A percentile compares a stretch with the other conserved stretches of the same genome.
These are phyloP conservation scores for Rhamnusium bicolor DNA, from an alignment of 2,888 invertebrate species.

Conservation along the genomic window DNA sequence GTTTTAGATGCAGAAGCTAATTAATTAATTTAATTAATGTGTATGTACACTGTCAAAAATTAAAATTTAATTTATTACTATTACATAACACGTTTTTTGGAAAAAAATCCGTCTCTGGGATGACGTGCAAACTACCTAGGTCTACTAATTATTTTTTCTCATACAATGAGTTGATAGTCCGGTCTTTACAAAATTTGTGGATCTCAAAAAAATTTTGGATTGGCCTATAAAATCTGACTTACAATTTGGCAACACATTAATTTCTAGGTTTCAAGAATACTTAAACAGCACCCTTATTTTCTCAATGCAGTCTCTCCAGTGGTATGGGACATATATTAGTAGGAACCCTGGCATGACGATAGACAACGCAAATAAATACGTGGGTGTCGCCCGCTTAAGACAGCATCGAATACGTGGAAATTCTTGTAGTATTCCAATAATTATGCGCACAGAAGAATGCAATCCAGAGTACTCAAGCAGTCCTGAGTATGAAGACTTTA, in stretches of 20 bases:
- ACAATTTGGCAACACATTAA: background rate
- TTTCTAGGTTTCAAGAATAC: constrained; percentile 53
- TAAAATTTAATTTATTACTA: no score
- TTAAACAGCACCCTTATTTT: constrained; percentile 51
- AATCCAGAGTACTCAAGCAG: constrained; percentile 10
- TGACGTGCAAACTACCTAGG: no score
- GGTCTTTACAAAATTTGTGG: no score
- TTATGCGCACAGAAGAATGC: constrained; percentile 8
- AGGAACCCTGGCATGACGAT: constrained; percentile 56
- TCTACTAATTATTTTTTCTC: no score
- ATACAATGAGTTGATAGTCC: no score
- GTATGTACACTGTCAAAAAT: no score
- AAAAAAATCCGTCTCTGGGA: no score
- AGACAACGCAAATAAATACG: constrained; percentile 59
- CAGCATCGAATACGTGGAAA: constrained; percentile 50
- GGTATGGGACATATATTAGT: constrained; percentile 57
- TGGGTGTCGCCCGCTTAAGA: constrained; percentile 58
- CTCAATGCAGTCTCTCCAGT: constrained; percentile 55
- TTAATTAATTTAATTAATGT: no score
- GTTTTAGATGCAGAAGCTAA: no score
- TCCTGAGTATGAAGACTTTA: constrained; percentile 47
- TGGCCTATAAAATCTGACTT: no score
- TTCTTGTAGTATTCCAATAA: constrained; percentile 27
- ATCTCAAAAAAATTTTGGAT: no score
- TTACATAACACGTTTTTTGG: no score